A percentile compares a stretch with the other conserved stretches of the same genome.
These are phyloP conservation scores for Archocentrus centrarchus DNA, from an alignment of 2,113 vertebrate species.

Conservation along the genomic window DNA sequence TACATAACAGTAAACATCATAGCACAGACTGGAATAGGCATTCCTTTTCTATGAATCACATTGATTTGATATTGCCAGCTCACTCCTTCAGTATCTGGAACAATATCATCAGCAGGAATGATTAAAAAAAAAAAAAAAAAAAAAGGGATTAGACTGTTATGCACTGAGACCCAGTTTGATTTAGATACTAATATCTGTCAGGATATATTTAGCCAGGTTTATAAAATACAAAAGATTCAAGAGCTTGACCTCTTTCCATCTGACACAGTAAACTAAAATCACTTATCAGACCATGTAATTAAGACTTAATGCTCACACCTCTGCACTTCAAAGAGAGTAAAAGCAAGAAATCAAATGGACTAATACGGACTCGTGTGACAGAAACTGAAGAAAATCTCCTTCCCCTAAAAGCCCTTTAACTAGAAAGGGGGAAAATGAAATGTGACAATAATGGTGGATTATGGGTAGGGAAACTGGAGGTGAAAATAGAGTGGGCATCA, in stretches of 20 bases:
- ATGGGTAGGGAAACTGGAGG: neutral
- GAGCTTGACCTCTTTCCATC: conserved; percentile 28
- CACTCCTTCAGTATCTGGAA: neutral
- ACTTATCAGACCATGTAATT: conserved; percentile 41
- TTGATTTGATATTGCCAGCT: conserved; percentile 7
- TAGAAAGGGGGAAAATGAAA: conserved; percentile 32
- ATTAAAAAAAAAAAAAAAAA: neutral
- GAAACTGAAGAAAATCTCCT: conserved; percentile 27
- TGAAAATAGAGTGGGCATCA: conserved; percentile 34
- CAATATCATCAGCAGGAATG: conserved; percentile 1
- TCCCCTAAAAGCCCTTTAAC: conserved; percentile 21
- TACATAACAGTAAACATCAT: neutral
- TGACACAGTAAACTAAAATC: conserved; percentile 43
- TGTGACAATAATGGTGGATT: conserved; percentile 30
- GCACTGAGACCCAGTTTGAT: conserved; percentile 26
- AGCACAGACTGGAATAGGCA: neutral
- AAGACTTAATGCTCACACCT: conserved; percentile 39
- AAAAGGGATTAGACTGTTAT: conserved; percentile 14
- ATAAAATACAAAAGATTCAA: conserved; percentile 35
- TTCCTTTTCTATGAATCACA: neutral
- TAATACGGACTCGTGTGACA: conserved; percentile 30
- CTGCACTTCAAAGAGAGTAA: conserved; percentile 54
- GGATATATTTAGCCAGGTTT: conserved; percentile 29
- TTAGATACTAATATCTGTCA: conserved; percentile 26
- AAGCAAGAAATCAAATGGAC: conserved; percentile 55